phyloP scores from a whole-genome alignment of 2,797 vertebrate genomes.

The Intellagama lesueurii region DNA sequence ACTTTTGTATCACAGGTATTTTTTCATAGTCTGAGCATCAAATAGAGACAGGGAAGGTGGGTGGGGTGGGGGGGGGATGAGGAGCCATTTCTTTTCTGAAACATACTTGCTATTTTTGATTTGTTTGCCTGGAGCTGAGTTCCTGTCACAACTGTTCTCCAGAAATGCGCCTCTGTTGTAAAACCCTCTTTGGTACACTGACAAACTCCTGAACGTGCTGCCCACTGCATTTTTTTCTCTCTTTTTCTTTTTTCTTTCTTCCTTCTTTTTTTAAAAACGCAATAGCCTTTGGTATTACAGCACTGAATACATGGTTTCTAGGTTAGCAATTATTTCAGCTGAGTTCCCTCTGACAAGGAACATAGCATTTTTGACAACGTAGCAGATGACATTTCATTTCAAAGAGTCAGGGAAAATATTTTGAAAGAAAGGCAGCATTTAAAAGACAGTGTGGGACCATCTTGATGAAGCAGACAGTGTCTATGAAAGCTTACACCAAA shows the following conservation, averaged over 20 bases:
- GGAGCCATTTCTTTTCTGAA: slow-evolving; percentile 15
- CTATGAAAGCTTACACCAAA: not conserved
- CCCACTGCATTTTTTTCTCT: not conserved
- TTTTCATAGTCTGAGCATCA: not conserved
- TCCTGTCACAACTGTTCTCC: slow-evolving; percentile 30
- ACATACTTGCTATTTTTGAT: slow-evolving; percentile 36
- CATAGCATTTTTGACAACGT: slow-evolving; percentile 20
- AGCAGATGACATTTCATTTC: slow-evolving; percentile 27
- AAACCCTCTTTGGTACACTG: slow-evolving; percentile 21
- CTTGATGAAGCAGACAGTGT: not conserved
- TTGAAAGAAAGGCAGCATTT: slow-evolving; percentile 25
- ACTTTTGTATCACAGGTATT: not conserved
- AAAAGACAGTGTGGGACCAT: not conserved
- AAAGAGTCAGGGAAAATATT: slow-evolving; percentile 19
- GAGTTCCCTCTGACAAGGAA: slow-evolving; percentile 24
- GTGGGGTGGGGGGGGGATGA: not conserved
- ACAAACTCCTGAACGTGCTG: not conserved
- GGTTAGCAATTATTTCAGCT: slow-evolving; percentile 35
- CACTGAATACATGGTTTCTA: slow-evolving; percentile 19
- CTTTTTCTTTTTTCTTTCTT: not conserved
- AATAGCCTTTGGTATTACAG: slow-evolving; percentile 15
- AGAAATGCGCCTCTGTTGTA: slow-evolving; percentile 5
- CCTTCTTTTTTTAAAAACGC: not conserved
- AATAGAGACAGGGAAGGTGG: not conserved
- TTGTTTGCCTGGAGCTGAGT: slow-evolving; percentile 25